phyloP scores from a whole-genome alignment of 2,888 invertebrate genomes.

The Lepidocyrtinus sp. region DNA sequence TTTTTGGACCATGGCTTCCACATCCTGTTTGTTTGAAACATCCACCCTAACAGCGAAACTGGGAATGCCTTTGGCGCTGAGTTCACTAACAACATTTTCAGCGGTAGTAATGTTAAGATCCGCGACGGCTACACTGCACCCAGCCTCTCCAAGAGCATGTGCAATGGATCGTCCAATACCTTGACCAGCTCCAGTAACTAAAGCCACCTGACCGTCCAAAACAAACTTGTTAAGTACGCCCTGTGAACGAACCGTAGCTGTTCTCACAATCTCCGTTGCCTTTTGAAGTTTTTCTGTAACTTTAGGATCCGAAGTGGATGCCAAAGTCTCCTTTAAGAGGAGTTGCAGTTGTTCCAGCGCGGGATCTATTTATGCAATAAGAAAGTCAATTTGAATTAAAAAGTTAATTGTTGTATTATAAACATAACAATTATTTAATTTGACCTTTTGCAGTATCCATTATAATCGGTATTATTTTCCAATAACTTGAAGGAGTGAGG shows the following conservation, averaged over 20 bases:
- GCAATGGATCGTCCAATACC: constrained; percentile 64
- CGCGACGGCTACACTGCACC: constrained; percentile 67
- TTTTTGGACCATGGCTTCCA: constrained; percentile 66
- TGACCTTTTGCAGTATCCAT: too few species aligned
- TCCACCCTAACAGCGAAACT: constrained; percentile 68
- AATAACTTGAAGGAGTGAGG: too few species aligned
- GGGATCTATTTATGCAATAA: constrained; percentile 60
- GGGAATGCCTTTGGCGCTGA: constrained; percentile 64
- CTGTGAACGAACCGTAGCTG: constrained; percentile 49
- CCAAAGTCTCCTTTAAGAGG: constrained; percentile 57
- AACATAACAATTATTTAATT: too few species aligned
- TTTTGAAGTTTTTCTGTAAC: constrained; percentile 54
- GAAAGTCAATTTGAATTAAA: too few species aligned
- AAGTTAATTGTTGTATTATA: too few species aligned
- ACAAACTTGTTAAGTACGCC: constrained; percentile 68
- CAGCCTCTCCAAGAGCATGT: constrained; percentile 69
- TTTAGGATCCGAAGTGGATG: constrained; percentile 48
- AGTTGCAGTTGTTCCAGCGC: constrained; percentile 56
- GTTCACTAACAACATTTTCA: constrained; percentile 64
- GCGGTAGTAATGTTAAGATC: constrained; percentile 66
- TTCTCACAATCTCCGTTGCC: constrained; percentile 56
- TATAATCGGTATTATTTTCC: too few species aligned
- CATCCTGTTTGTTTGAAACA: constrained; percentile 67
- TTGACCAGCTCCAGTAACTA: constrained; percentile 67
- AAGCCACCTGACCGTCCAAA: constrained; percentile 68